phyloP scores from a whole-genome alignment of 2,888 invertebrate genomes.

The Tipula unca region DNA sequence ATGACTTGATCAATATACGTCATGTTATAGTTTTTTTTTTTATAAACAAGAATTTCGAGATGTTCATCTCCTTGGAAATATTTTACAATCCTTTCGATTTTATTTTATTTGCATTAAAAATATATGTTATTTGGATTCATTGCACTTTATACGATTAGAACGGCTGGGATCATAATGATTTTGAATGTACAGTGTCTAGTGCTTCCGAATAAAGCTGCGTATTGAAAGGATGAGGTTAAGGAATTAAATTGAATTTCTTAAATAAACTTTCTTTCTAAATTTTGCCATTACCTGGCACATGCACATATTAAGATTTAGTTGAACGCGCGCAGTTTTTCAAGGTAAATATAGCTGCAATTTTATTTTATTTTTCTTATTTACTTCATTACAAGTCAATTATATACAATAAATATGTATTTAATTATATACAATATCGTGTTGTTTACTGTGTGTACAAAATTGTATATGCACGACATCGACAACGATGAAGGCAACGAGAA shows the following conservation, averaged over 20 bases:
- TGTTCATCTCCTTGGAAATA: not conserved
- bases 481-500: not conserved
- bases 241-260: no score
- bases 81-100: not conserved
- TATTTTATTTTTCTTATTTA: not conserved
- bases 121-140: not conserved
- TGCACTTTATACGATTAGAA: not conserved
- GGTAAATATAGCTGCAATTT: not conserved
- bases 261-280: no score
- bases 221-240: no score
- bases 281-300: not conserved
- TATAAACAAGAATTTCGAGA: not conserved
- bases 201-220: not conserved
- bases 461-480: not conserved
- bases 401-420: not conserved
- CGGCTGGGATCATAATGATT: not conserved
- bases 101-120: not conserved
- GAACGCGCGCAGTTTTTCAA: not conserved
- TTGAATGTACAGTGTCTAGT: no score
- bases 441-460: not conserved
- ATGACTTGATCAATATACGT: not conserved
- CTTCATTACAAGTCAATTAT: not conserved
- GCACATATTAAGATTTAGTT: not conserved
- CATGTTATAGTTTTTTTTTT: not conserved
- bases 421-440: not conserved